Base-by-base conservation (phyloP, 2,113 vertebrate genomes). In the Propithecus coquereli region DNA sequence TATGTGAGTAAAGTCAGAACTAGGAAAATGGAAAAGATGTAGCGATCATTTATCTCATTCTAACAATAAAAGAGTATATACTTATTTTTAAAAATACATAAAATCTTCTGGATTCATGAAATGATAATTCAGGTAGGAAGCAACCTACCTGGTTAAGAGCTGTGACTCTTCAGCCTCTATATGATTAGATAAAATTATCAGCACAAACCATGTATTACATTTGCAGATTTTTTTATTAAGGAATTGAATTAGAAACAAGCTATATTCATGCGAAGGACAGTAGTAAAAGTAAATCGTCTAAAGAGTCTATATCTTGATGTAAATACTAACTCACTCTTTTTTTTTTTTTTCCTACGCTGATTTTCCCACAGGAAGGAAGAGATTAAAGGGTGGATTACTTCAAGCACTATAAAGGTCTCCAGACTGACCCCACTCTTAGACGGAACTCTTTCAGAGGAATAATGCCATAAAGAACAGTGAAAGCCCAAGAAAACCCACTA, bases 331-430 rank as follows among this genome's bases (percentile, higher is more conserved):
- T 95, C 65, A 76, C 50, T 71, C 77, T 50, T 73, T 87, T 82
- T 43, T 43, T 43, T 83, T 79, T n/a, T 79, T n/a, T 20, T n/a
- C n/a, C 84, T 40, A 66, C 1, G 65, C 90, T 74, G 87, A 96
- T 97, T 98, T 98, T 98, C 97, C 98, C 98, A 98, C 97, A 98
- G 97, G 96, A 98, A 98, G 97, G 95, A 97, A 95, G 68, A 97
- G 97, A 98, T 98, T 97, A 98, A 98, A 98, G 94, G 95, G 66
- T 96, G 92, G 95, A 95, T 95, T 98, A 94, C 97, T 96, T 97
- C 94, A 83, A 63, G 76, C 82, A 94, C 71, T 90, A 91, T 92
- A 97, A 95, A 97, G 95, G 97, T 97, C 96, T 95, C 96, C 63
- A 92, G 92, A 95, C 93, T 98, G 97, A 97, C 97, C 98, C 97